Conservation (phyloP, 2,888 invertebrate species). For the Amphiduros pacificus region DNA sequence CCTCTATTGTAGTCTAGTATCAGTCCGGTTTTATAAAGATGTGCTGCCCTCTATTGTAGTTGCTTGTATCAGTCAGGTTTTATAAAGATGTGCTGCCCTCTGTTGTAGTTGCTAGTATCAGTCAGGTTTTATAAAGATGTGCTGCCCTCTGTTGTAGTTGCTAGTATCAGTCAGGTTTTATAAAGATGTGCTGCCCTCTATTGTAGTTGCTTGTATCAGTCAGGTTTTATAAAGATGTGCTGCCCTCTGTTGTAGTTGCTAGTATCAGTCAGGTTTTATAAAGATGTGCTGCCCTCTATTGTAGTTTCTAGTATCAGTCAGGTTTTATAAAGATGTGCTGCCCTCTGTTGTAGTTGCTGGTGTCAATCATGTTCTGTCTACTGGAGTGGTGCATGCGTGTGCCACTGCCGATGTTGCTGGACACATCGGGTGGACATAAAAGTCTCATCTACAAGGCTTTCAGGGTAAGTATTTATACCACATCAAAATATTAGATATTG, state of each 20-base stretch:
- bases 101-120: too few species aligned
- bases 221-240: neutral
- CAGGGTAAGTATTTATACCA: conserved; percentile 38
- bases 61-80: too few species aligned
- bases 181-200: neutral
- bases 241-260: neutral
- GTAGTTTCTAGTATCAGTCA: neutral
- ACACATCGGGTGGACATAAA: conserved; percentile 44
- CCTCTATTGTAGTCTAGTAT: too few species aligned
- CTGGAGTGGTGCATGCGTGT: conserved; percentile 93
- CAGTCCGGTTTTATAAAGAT: too few species aligned
- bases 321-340: neutral
- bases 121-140: too few species aligned
- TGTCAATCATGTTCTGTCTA: conserved; percentile 82
- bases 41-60: too few species aligned
- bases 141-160: too few species aligned
- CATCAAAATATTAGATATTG: too few species aligned
- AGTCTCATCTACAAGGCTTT: conserved; percentile 54
- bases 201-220: neutral
- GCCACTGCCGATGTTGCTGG: conserved; percentile 65
- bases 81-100: too few species aligned
- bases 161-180: too few species aligned
- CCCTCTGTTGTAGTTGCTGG: conserved; percentile 66
- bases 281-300: neutral
- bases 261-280: neutral